Conservation (phyloP, 2,797 vertebrate genomes). For the Sus cebifrons region DNA sequence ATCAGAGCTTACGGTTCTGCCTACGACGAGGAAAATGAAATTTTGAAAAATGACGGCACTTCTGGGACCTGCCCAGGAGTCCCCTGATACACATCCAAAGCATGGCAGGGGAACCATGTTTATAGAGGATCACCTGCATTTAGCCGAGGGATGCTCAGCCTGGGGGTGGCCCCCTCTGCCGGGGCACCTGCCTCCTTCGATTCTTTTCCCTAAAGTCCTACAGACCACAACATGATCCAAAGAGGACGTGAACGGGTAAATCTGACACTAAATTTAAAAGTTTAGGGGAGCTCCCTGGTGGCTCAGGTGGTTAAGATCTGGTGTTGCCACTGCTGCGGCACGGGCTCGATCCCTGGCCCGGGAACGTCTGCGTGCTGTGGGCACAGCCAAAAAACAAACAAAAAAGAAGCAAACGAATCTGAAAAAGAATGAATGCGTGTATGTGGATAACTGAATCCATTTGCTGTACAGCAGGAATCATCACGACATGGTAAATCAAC, state of each 20-base stretch:
- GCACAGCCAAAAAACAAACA: no score
- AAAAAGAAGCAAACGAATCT: no score
- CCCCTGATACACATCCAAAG: background rate
- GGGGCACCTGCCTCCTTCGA: background rate
- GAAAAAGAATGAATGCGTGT: no score
- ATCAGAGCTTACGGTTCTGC: background rate
- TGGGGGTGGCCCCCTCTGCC: background rate
- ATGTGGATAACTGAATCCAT: no score
- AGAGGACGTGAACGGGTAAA: background rate
- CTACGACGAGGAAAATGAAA: background rate
- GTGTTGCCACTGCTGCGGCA: no score
- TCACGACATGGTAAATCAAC: no score
- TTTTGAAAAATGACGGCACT: background rate
- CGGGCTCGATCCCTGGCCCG: no score
- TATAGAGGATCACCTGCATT: fast-evolving
- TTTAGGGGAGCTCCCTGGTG: no score
- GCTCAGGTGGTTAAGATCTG: no score
- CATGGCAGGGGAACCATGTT: background rate
- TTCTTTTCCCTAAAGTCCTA: background rate
- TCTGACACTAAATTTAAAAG: background rate
- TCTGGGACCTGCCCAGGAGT: background rate
- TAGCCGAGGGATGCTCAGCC: fast-evolving
- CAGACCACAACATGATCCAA: background rate
- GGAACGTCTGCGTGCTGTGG: no score
- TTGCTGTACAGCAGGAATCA: no score